These are phyloP conservation scores for Lepus europaeus DNA, from an alignment of 2,113 vertebrate genomes.

Conservation along the genomic window DNA sequence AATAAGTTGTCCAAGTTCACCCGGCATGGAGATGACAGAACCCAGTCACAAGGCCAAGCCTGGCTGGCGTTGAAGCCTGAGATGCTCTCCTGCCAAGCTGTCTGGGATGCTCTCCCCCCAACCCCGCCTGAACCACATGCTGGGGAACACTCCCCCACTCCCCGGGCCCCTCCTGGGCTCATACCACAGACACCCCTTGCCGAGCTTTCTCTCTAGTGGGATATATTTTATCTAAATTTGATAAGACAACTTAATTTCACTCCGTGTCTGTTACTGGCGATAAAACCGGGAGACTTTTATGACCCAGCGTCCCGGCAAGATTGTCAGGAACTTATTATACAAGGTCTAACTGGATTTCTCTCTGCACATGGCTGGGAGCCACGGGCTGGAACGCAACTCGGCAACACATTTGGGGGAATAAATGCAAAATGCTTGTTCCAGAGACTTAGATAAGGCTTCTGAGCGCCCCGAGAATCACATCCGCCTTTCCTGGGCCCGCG, in stretches of 20 bases:
- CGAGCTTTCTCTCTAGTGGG: conserved; percentile 87
- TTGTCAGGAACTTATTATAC: conserved; percentile 93
- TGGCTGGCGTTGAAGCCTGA: background rate
- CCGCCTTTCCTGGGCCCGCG: conserved; percentile 81
- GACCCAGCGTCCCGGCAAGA: conserved; percentile 90
- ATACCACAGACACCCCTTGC: conserved; percentile 85
- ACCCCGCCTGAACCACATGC: background rate
- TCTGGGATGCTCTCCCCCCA: background rate
- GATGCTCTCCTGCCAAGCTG: background rate
- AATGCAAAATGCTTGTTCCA: conserved; percentile 90
- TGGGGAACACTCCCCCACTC: background rate
- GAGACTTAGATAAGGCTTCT: conserved; percentile 88
- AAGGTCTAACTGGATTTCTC: conserved; percentile 93
- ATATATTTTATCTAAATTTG: conserved; percentile 92
- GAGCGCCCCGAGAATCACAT: conserved; percentile 78
- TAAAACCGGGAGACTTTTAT: conserved; percentile 92
- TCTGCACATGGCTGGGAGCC: conserved; percentile 90
- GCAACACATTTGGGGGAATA: conserved; percentile 89
- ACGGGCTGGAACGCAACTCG: conserved; percentile 89
- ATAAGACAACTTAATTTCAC: conserved; percentile 93
- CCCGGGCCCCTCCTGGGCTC: conserved; percentile 75
- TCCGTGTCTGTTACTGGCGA: conserved; percentile 90
- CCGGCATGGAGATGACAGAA: background rate
- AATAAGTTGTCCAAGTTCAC: background rate
- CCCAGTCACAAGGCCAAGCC: background rate